Evolutionary conservation across 2,888 invertebrate species (phyloP), one percentile per base, ranked within the genome.

Genomic region (Euclidia mi): DNA sequence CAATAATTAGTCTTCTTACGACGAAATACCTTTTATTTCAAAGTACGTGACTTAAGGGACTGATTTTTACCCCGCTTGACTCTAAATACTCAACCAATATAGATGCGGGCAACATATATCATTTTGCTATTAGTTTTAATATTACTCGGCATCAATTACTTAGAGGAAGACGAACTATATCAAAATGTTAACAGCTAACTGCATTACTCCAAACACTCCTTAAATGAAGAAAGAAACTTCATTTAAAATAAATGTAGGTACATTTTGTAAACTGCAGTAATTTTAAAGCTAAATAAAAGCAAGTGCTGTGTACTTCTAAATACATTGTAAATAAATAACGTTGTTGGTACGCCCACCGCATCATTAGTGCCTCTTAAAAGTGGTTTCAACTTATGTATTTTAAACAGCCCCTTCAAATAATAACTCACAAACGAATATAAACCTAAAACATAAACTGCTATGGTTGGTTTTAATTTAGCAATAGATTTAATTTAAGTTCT

Each of bases 281-380:
- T n/a, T 25, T 37, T 0, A 10, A 11, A 29, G 18, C 18, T 11
- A 18, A 28, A 18, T 47, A 29, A 29, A 20, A 38, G 11, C 29
- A 12, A 7, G 2, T 29, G 9, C 29, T 18, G 0, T 4, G 15
- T 45, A n/a, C 7, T 35, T 12, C 14, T 29, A 28, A 47, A 9
- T 38, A 38, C 17, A 38, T 28, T 38, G 29, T 17, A 31, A 38
- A 47, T 47, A 38, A 38, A 31, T 18, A 38, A 20, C 12, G n/a
- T 11, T 28, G 15, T 15, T 17, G 41, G 32, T 38, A 18, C 29
- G 18, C 37, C 45, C 44, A 46, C 68, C 51, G 45, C 34, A 49
- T 62, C 51, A 46, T 67, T 67, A 56, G 51, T 43, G 63, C 48
- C 48, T 62, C 48, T 56, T 47, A 50, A 59, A 53, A 47, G 44